phyloP scores from a whole-genome alignment of 2,888 invertebrate species.

The Neuroscelio doddi region DNA sequence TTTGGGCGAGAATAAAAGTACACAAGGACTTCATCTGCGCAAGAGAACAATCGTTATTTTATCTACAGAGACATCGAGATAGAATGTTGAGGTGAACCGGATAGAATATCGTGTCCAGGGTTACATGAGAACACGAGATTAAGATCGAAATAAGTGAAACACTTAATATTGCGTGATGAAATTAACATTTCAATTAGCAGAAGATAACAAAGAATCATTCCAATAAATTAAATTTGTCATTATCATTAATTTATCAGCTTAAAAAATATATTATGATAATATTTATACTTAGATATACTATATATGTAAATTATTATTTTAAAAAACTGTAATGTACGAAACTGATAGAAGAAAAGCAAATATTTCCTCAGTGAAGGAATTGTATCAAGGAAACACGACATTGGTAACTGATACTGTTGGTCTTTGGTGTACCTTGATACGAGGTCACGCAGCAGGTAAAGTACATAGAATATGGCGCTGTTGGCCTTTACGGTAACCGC shows the following conservation, averaged over 20 bases:
- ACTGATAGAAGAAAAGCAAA: too few relatives aligned
- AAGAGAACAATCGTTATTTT: constrained; percentile 26
- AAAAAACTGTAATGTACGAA: too few relatives aligned
- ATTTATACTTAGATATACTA: too few relatives aligned
- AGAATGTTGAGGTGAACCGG: constrained; percentile 61
- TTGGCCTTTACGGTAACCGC: constrained; percentile 1
- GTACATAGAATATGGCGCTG: background rate
- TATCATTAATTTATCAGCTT: too few relatives aligned
- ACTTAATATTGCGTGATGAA: too few relatives aligned
- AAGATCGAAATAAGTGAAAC: background rate
- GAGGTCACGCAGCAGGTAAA: constrained; percentile 6
- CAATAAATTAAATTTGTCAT: too few relatives aligned
- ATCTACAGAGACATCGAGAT: constrained; percentile 55
- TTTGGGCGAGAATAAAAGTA: constrained; percentile 32
- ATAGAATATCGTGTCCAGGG: constrained; percentile 62
- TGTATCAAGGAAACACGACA: background rate
- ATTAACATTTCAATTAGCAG: too few relatives aligned
- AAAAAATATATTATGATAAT: too few relatives aligned
- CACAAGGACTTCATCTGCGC: constrained; percentile 31
- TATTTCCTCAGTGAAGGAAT: background rate
- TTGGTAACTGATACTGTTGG: background rate
- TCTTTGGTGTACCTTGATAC: background rate
- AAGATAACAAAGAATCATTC: too few relatives aligned
- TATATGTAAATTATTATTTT: too few relatives aligned
- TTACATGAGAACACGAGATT: constrained; percentile 30